These are phyloP conservation scores for Drosophila nigrodunni DNA, from an alignment of 1,140 invertebrate genomes.

Conservation along the genomic window DNA sequence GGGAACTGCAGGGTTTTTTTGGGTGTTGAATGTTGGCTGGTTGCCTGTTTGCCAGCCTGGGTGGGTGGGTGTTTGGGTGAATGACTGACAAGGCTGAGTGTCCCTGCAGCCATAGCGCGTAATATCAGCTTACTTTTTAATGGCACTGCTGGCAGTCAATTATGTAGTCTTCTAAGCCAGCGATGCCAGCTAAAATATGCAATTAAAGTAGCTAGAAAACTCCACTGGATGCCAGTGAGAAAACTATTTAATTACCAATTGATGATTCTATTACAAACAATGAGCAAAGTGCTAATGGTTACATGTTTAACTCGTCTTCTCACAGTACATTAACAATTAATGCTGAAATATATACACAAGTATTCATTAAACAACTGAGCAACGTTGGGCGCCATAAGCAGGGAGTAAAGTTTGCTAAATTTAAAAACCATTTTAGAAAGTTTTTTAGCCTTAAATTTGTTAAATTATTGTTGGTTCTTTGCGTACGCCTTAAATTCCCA, in stretches of 20 bases:
- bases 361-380: too few relatives aligned
- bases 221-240: constrained; percentile 16
- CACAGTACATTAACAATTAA: constrained; percentile 1
- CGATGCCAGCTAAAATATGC: constrained; percentile 59
- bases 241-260: constrained; percentile 79
- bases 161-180: constrained; percentile 68
- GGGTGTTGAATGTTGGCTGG: background rate
- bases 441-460: background rate
- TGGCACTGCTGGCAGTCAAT: constrained; percentile 69
- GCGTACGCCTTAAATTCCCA: background rate
- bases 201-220: constrained; percentile 50
- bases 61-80: too few relatives aligned
- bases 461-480: background rate
- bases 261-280: constrained; percentile 46
- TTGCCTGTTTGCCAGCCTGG: background rate
- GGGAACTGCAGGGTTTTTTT: background rate
- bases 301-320: background rate
- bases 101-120: constrained; percentile 50
- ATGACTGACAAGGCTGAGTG: background rate
- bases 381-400: background rate
- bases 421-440: background rate
- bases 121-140: constrained; percentile 80
- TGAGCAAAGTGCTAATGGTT: constrained; percentile 28
- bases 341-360: background rate
- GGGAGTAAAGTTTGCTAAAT: too few relatives aligned